Base-by-base conservation (phyloP, 1,140 invertebrate species). In the Platyscapa corneri region DNA sequence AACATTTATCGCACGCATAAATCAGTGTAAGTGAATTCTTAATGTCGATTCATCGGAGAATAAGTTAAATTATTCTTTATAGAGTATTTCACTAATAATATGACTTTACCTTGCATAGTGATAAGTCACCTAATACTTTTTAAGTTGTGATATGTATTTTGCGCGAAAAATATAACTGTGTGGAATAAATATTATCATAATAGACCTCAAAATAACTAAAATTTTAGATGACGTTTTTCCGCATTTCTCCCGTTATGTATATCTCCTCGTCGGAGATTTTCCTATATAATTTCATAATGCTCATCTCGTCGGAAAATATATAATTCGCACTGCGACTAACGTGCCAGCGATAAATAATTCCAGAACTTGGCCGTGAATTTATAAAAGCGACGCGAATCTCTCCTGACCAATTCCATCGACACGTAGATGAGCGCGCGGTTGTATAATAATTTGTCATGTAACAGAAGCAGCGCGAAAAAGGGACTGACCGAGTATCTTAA, bases 261-360 rank as follows among this genome's bases (percentile, higher is more conserved):
- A 10, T 56, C 34, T 37, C 76, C 12, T n/a, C 76, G 42, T 80
- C 34, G 20, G 6, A 27, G 65, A 46, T 74, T 67, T 79, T 56
- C 64, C 46, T 56, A 70, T 77, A 77, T 75, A 75, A 84, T 78
- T 84, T 65, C 56, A 83, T 74, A 83, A 83, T 83, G 53, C 56
- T 83, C 60, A 67, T 77, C 42, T n/a, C 81, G 30, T 56, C 46
- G 46, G 37, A 8, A 72, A 79, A 84, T 85, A 74, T 80, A 80
- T n/a, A n/a, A n/a, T 75, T 72, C 77, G 77, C 64, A 3, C 39
- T 14, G 5, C 53, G 65, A 42, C 27, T 23, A 27, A 23, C 60
- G 34, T 42, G 23, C 27, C 49, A 10, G 39, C 49, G 34, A 83
- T 83, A 76, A 83, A 83, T 83, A 83, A 76, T 83, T 49, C 53